phyloP scores from a whole-genome alignment of 2,888 invertebrate species.

The Apocheima hispidaria region DNA sequence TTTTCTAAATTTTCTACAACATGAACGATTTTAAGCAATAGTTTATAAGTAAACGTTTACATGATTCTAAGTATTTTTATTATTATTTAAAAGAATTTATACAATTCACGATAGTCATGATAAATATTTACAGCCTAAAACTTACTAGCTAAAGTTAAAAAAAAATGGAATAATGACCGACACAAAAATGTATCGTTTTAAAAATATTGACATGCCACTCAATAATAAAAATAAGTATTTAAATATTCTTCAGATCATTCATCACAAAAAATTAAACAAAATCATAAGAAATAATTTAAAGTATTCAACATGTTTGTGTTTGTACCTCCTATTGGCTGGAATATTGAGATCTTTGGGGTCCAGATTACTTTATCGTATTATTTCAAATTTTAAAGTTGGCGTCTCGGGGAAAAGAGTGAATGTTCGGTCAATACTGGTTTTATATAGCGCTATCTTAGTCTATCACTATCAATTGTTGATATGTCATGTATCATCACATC shows the following conservation, averaged over 20 bases:
- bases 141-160: conserved; percentile 37
- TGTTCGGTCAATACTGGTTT: no score
- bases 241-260: conserved; percentile 59
- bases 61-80: conserved; percentile 63
- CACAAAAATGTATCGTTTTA: conserved; percentile 36
- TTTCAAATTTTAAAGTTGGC: no score
- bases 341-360: conserved; percentile 42
- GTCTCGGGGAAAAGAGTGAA: no score
- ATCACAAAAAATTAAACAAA: conserved; percentile 55
- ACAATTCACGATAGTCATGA: conserved; percentile 65
- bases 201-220: conserved; percentile 46
- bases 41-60: conserved; percentile 70
- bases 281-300: conserved; percentile 30
- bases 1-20: conserved; percentile 78
- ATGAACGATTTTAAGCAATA: conserved; percentile 81
- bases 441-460: no score
- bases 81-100: conserved; percentile 74
- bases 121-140: conserved; percentile 78
- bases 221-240: conserved; percentile 49
- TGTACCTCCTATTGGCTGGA: conserved; percentile 35
- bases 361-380: conserved; percentile 13
- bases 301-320: conserved; percentile 18
- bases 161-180: conserved; percentile 41
- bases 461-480: no score
- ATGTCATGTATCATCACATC: no score